Percentiles rank a stretch among this genome's conserved stretches.
Conservation (phyloP, 2,797 vertebrate genomes). For the Alca torda region DNA sequence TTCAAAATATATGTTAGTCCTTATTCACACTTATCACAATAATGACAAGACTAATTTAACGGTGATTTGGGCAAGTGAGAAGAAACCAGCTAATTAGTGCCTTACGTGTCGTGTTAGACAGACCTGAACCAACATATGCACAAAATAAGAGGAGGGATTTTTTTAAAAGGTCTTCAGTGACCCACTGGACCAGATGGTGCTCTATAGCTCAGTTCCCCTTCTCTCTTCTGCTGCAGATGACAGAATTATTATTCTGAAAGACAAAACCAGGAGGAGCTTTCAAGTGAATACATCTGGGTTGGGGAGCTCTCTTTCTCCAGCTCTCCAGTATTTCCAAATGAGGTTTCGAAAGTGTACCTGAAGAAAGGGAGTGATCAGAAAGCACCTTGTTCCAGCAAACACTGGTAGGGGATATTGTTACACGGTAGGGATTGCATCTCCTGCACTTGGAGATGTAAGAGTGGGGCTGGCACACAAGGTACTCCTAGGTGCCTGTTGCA, state of each 20-base stretch:
- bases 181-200: background rate
- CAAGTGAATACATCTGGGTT: background rate
- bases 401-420: fast-evolving
- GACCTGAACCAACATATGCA: background rate
- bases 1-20: background rate
- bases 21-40: background rate
- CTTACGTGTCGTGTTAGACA: background rate
- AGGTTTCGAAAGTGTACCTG: background rate
- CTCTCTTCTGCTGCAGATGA: background rate
- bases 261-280: background rate
- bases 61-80: background rate
- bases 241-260: background rate
- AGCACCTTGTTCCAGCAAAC: background rate
- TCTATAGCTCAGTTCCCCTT: background rate
- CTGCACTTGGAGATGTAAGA: background rate
- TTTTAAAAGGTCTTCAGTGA: background rate
- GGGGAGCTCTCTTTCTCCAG: background rate
- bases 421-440: background rate
- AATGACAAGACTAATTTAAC: background rate
- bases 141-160: background rate
- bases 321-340: background rate
- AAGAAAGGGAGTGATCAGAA: background rate
- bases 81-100: background rate
- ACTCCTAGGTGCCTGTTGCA: background rate
- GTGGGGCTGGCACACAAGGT: background rate